These are phyloP conservation scores for Scaptomyza pallida DNA, from an alignment of 1,140 invertebrate genomes.

Conservation along the genomic window DNA sequence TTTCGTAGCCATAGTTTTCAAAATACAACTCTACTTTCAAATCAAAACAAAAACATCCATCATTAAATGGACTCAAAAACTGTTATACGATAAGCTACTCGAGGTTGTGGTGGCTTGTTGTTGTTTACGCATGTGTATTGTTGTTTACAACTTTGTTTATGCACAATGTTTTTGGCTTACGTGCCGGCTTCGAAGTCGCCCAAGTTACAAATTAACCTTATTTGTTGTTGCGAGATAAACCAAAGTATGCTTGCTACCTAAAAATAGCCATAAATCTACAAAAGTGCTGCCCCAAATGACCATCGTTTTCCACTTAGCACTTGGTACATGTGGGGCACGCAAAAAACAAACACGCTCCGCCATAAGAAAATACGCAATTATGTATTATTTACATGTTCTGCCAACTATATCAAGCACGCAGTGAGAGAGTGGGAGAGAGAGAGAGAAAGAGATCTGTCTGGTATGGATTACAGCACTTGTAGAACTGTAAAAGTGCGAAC, in stretches of 20 bases:
- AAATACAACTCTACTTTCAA: neutral
- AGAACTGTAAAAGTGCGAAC: neutral
- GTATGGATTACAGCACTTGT: too few species aligned
- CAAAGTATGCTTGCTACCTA: conserved; percentile 44
- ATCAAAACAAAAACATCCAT: conserved; percentile 17
- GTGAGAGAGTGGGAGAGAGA: too few species aligned
- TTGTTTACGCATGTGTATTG: conserved; percentile 50
- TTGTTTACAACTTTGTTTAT: conserved; percentile 71
- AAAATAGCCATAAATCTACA: conserved; percentile 64
- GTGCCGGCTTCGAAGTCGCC: conserved; percentile 63
- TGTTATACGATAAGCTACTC: conserved; percentile 51
- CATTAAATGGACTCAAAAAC: conserved; percentile 19
- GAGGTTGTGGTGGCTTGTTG: conserved; percentile 35
- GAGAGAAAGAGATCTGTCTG: too few species aligned
- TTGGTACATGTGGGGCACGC: conserved; percentile 20
- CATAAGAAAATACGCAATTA: too few species aligned
- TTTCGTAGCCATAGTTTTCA: too few species aligned
- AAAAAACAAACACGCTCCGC: neutral
- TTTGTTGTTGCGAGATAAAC: conserved; percentile 61
- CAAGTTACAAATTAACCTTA: conserved; percentile 50
- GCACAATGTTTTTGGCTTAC: conserved; percentile 59
- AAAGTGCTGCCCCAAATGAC: conserved; percentile 23
- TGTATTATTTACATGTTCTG: too few species aligned
- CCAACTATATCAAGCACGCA: too few species aligned
- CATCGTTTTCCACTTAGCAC: conserved; percentile 61